Evolutionary conservation across 2,888 invertebrate species (phyloP).

Genomic region (Monopis laevigella): DNA sequence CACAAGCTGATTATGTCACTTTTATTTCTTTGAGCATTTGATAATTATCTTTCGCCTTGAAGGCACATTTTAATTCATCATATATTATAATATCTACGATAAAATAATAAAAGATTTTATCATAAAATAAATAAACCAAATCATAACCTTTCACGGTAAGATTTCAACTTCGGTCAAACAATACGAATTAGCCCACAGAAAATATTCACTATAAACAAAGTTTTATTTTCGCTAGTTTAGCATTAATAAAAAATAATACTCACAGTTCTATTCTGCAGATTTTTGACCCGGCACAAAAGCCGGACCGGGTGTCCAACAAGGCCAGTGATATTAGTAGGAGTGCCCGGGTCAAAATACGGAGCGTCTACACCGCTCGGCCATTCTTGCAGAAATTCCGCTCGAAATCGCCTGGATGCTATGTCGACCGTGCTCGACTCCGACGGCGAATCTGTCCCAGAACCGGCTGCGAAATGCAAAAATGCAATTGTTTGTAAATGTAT

Average conservation of each 20-base stretch:
- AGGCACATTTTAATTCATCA: too few relatives aligned
- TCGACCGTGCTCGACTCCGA: slow-evolving; percentile 62
- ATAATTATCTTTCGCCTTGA: too few relatives aligned
- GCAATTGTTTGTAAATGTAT: too few relatives aligned
- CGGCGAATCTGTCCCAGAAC: slow-evolving; percentile 66
- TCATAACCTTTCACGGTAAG: too few relatives aligned
- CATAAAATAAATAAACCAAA: too few relatives aligned
- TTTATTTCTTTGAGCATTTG: too few relatives aligned
- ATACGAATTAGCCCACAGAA: too few relatives aligned
- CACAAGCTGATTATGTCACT: too few relatives aligned
- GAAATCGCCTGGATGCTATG: slow-evolving; percentile 49
- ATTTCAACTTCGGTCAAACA: too few relatives aligned
- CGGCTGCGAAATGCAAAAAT: slow-evolving; percentile 34
- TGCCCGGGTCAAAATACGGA: slow-evolving; percentile 82
- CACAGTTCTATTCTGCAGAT: slow-evolving; percentile 88
- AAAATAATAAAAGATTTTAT: too few relatives aligned
- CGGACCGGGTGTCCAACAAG: slow-evolving; percentile 86
- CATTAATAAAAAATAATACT: slow-evolving; percentile 41
- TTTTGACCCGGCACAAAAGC: slow-evolving; percentile 85
- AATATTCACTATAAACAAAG: too few relatives aligned
- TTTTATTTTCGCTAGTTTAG: not conserved
- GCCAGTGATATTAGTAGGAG: slow-evolving; percentile 84
- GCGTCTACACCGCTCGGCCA: slow-evolving; percentile 58
- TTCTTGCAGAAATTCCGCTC: slow-evolving; percentile 54
- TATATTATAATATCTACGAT: too few relatives aligned